Base-by-base conservation (phyloP, 1,140 invertebrate genomes). In the Rhagoletis pomonella region DNA sequence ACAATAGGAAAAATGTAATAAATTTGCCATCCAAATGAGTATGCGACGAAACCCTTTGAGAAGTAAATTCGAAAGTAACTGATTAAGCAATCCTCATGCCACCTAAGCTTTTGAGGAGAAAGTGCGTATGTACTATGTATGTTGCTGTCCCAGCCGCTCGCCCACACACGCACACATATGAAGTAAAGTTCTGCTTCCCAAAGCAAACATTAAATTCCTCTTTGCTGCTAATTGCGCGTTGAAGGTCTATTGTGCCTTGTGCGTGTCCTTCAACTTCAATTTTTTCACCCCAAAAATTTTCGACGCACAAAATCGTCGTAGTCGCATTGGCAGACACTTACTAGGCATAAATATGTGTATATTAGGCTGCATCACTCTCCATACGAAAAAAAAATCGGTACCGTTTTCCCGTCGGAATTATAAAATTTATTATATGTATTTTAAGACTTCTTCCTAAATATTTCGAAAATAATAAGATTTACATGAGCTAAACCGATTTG, bases 141-240 rank as follows among this genome's bases (percentile, higher is more conserved):
- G 50, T 10, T 55, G 50, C 50, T 7, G 10, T 10, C 10, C 50
- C 2, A 55, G 10, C 50, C 50, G 3, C 19, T 5, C 4, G 42
- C 4, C 29, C 7, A 29, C 44, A 14, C 5, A 19, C 10, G 4
- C 44, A 77, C 17, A 73, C 64, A 47, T 77, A 81, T 50, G 50
- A 29, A n/a, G 29, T 29, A 29, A 29, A 29, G 29, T 29, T 29
- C 6, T 55, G 44, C 29, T 81, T 81, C 4, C 47, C 7, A 81
- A 81, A 50, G 19, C 73, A 81, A 81, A 81, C 73, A 81, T n/a
- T 6, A 29, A 14, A 81, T 81, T 58, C 47, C 55, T 81, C 73
- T 81, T 81, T 81, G 73, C 90, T 91, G 90, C 91, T 91, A 91
- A 91, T 91, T 91, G 91, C 91, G 89, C 90, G 90, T 91, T 90